Evolutionary conservation across 2,797 vertebrate genomes (phyloP), one percentile per base, ranked within the genome.

Genomic region (Ctenochaetus hawaiiensis): DNA sequence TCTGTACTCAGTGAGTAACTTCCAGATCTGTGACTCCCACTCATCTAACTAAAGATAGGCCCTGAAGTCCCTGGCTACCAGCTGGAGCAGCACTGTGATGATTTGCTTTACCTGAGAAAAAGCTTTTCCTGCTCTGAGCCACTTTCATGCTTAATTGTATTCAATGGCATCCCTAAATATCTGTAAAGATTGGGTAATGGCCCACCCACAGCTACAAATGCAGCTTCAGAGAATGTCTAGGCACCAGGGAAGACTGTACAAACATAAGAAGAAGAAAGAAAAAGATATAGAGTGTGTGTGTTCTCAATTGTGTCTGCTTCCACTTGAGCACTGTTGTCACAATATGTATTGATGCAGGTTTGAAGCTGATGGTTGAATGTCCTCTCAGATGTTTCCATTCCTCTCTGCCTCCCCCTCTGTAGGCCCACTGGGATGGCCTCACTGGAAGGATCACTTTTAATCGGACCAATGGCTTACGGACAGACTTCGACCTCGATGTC

Each of bases 361-460:
- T 52, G 30, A 53, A 70, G 48, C 53, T 56, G 26, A 66, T 60
- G 18, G 14, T 16, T 68, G 26, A 52, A 74, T 0, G 41, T 76
- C 8, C 48, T 39, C 10, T 66, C 23, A 79, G 51, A 66, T 70
- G 17, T 22, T 20, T 48, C 69, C 11, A 5, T 30, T 23, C 67
- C 18, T 83, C 9, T 82, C 80, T 89, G 53, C 65, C 73, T 66
- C 82, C 12, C 41, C 59, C 12, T 82, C 60, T 77, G 6, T 74
- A 99, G 98, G 98, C 98, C 77, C 98, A 99, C 78, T 99, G 98
- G 98, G 98, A 99, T 87, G 98, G 98, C 63, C 96, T 99, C 84
- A 99, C 98, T 14, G 98, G 98, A 58, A 96, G 98, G 90, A 99
- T 99, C 95, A 97, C 96, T 84, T 99, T 99, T 93, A 99, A 99